These are phyloP conservation scores for Serripes groenlandicus DNA, from an alignment of 2,888 invertebrate species.

Conservation along the genomic window DNA sequence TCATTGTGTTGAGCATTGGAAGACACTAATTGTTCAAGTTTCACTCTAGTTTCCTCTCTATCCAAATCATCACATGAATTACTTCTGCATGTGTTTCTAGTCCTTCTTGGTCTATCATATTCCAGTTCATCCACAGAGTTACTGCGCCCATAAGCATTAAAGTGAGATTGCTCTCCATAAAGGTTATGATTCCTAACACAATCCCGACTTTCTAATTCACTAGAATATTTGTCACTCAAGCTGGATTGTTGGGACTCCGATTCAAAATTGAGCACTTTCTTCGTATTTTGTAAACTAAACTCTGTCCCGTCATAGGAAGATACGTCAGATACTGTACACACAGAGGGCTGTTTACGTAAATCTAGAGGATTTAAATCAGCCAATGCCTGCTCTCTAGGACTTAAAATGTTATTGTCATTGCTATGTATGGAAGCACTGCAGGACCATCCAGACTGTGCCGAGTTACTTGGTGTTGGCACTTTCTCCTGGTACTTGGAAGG, in stretches of 20 bases:
- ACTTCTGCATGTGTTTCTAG: constrained; percentile 36
- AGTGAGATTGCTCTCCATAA: constrained; percentile 35
- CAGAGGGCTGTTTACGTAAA: constrained; percentile 28
- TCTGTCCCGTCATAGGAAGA: constrained; percentile 76
- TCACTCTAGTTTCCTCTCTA: constrained; percentile 48
- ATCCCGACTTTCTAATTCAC: constrained; percentile 21
- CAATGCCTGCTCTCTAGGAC: constrained; percentile 63
- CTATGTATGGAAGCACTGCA: constrained; percentile 74
- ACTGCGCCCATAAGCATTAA: constrained; percentile 63
- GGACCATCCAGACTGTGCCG: constrained; percentile 75
- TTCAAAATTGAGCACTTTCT: constrained; percentile 77
- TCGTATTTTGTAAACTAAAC: constrained; percentile 78
- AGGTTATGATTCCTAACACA: constrained; percentile 12
- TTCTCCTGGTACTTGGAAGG: constrained; percentile 76
- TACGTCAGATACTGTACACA: constrained; percentile 70
- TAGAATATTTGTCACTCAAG: constrained; percentile 57
- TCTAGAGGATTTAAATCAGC: constrained; percentile 70
- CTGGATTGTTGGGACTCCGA: constrained; percentile 66
- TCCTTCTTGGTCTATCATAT: constrained; percentile 41
- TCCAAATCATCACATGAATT: constrained; percentile 62
- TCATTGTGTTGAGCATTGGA: constrained; percentile 18
- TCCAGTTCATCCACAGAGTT: constrained; percentile 71
- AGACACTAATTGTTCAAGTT: constrained; percentile 8
- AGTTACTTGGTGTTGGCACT: constrained; percentile 69
- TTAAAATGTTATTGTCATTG: constrained; percentile 64